These are phyloP conservation scores for Colaptes auratus DNA, from an alignment of 2,113 vertebrate species.

Conservation along the genomic window DNA sequence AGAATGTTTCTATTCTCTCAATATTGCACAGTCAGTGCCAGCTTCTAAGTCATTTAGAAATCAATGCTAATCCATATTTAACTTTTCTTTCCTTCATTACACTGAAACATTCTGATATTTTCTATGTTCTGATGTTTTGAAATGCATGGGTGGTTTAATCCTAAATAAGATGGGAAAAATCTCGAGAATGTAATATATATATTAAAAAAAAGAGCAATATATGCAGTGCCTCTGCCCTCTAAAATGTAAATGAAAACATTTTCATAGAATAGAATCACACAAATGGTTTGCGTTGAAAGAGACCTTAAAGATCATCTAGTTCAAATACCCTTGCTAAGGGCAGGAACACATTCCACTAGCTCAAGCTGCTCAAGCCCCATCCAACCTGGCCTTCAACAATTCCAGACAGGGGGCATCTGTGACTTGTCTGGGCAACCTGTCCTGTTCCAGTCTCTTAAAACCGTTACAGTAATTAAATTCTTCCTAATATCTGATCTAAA, in stretches of 20 bases:
- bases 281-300: not conserved
- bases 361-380: not conserved
- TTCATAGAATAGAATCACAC: not conserved
- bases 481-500: not conserved
- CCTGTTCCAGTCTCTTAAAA: not conserved
- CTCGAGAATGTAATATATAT: not conserved
- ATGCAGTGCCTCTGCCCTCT: not conserved
- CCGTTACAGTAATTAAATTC: not conserved
- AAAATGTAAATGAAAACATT: not conserved
- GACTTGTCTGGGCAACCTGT: not conserved
- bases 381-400: not conserved
- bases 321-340: too few species aligned
- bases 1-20: not conserved
- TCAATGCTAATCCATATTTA: not conserved
- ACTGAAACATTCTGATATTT: not conserved
- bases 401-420: not conserved
- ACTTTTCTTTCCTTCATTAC: not conserved
- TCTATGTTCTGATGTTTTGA: not conserved
- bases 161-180: not conserved
- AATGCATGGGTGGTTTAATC: not conserved
- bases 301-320: not conserved
- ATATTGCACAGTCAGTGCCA: not conserved
- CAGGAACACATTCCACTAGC: not conserved
- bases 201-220: not conserved
- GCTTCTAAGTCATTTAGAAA: slow-evolving; percentile 21